phyloP scores from a whole-genome alignment of 2,797 vertebrate genomes.

The Chaetophractus vellerosus region DNA sequence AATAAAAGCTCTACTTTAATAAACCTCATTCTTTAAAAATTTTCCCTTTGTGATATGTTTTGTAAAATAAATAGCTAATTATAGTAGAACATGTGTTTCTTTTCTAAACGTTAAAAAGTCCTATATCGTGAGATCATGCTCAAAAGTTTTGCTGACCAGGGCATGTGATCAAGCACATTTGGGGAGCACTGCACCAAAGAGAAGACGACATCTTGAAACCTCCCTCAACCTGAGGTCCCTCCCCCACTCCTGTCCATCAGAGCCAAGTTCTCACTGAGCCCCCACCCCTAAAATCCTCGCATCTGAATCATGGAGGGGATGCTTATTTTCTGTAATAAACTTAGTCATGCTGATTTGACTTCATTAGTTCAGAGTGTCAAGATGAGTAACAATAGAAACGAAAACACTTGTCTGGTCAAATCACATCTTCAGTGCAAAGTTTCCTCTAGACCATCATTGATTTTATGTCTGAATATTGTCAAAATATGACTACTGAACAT shows the following conservation, averaged over 20 bases:
- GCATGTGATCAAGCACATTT: accelerated
- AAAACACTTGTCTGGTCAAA: background rate
- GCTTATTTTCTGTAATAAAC: too few species aligned
- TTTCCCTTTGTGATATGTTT: background rate
- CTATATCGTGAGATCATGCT: background rate
- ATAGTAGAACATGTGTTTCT: background rate
- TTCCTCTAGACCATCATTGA: accelerated
- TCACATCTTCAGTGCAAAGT: too few species aligned
- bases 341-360: too few species aligned
- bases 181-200: background rate
- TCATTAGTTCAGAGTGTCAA: background rate
- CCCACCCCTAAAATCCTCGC: background rate
- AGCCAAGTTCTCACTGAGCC: background rate
- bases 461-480: background rate
- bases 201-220: accelerated
- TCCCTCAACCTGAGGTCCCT: background rate
- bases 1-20: background rate
- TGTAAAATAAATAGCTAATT: background rate
- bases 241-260: accelerated
- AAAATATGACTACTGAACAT: accelerated
- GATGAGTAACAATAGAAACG: background rate
- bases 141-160: background rate
- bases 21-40: background rate
- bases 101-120: background rate
- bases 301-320: accelerated